Percentiles rank a stretch among this genome's conserved stretches.
Conservation (phyloP, 2,888 invertebrate genomes). For the Polydrusus pterygomalis region DNA sequence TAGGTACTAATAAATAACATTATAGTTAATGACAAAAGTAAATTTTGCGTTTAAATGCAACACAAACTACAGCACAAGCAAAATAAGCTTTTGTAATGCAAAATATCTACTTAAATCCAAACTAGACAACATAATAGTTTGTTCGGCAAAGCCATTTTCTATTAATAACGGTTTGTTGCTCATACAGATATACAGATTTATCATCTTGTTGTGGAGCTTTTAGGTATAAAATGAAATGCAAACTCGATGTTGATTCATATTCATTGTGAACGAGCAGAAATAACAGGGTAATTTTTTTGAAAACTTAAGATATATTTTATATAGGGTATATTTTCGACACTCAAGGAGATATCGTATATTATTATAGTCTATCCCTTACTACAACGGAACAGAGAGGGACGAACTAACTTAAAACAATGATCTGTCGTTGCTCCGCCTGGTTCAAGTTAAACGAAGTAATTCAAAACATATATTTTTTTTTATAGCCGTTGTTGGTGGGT, state of each 20-base stretch:
- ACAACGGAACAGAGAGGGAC: too few species aligned
- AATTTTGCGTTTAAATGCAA: conserved; percentile 13
- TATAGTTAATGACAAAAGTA: conserved; percentile 12
- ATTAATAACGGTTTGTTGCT: conserved; percentile 24
- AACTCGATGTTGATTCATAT: conserved; percentile 2
- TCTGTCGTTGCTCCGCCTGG: too few species aligned
- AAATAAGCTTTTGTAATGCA: conserved; percentile 22
- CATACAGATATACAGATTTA: conserved; percentile 15
- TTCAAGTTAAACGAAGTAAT: too few species aligned
- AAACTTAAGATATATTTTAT: too few species aligned
- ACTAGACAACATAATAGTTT: conserved; percentile 21
- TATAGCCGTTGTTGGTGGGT: too few species aligned
- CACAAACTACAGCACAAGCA: conserved; percentile 7
- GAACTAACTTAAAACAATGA: too few species aligned
- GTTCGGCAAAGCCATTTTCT: conserved; percentile 21
- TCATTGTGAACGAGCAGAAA: not conserved
- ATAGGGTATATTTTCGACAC: too few species aligned
- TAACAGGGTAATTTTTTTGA: too few species aligned
- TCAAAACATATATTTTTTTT: too few species aligned
- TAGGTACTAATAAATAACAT: not conserved
- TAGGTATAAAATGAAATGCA: conserved; percentile 11
- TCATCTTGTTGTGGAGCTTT: conserved; percentile 4
- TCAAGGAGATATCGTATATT: too few species aligned
- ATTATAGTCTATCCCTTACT: too few species aligned
- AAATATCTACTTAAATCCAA: conserved; percentile 30